A percentile compares a stretch with the other conserved stretches of the same genome.
Evolutionary conservation across 2,113 vertebrate genomes (phyloP).

Genomic region (Oreochromis niloticus): DNA sequence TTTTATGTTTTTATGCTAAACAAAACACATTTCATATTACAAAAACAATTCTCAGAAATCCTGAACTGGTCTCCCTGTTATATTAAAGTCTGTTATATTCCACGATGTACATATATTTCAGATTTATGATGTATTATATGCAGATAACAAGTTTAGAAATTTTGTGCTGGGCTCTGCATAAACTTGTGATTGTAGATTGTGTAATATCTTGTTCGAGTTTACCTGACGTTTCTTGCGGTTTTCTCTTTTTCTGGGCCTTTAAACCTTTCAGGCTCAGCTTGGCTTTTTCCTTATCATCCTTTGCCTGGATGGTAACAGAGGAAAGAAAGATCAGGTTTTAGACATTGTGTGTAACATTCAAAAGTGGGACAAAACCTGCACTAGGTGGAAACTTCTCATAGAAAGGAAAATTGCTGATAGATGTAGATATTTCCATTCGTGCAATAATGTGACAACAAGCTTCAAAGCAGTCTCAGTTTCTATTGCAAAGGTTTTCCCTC

Average conservation of each 20-base stretch:
- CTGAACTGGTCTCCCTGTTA: background rate
- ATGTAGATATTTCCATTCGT: background rate
- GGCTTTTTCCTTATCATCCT: conserved; percentile 72
- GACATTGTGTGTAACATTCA: background rate
- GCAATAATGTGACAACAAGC: background rate
- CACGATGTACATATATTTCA: background rate
- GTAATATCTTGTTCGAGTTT: background rate
- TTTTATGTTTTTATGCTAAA: background rate
- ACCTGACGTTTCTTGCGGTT: conserved; percentile 78
- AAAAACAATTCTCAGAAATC: background rate
- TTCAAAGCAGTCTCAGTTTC: background rate
- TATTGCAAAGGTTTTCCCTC: background rate
- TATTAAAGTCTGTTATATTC: background rate
- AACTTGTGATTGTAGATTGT: background rate
- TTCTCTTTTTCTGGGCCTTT: conserved; percentile 74
- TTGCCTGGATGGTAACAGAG: conserved; percentile 42
- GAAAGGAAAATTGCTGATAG: background rate
- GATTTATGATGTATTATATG: background rate
- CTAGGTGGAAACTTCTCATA: background rate
- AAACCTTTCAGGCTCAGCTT: conserved; percentile 60
- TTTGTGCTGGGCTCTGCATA: background rate
- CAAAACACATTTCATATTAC: background rate
- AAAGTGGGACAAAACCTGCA: background rate
- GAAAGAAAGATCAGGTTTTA: background rate
- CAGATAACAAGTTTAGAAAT: background rate